phyloP scores from a whole-genome alignment of 1,140 invertebrate genomes.

The Ostrea denselamellosa region DNA sequence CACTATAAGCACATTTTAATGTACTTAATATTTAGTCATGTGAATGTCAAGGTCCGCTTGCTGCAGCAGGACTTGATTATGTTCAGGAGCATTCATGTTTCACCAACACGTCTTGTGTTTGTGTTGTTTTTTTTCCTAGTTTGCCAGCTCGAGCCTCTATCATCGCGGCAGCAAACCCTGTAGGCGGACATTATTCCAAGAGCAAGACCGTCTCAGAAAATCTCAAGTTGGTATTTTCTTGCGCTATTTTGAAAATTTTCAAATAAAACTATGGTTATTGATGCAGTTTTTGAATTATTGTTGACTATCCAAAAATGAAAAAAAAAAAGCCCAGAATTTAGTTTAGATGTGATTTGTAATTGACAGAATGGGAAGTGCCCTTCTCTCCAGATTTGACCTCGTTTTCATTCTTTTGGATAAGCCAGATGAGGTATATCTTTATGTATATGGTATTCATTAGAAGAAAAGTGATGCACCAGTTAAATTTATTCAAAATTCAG shows the following conservation, averaged over 20 bases:
- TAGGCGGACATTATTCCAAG: constrained; percentile 91
- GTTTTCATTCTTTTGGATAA: constrained; percentile 94
- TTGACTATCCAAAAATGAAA: too few species aligned
- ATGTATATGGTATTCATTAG: neutral
- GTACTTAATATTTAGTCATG: too few species aligned
- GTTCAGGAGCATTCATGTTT: too few species aligned
- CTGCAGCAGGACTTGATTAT: too few species aligned
- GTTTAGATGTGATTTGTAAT: neutral
- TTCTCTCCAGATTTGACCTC: constrained; percentile 95
- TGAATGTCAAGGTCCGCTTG: too few species aligned
- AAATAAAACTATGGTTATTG: too few species aligned
- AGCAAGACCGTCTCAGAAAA: constrained; percentile 94
- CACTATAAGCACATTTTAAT: too few species aligned
- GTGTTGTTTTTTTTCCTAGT: constrained; percentile 80
- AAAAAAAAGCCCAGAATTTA: too few species aligned
- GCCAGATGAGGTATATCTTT: constrained; percentile 84
- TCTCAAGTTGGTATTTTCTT: constrained; percentile 82
- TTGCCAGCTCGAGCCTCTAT: constrained; percentile 90
- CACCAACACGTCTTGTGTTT: neutral
- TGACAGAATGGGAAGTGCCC: constrained; percentile 85
- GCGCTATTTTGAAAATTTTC: neutral
- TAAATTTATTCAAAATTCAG: too few species aligned
- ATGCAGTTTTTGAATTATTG: too few species aligned
- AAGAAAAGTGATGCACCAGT: neutral
- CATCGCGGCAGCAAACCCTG: constrained; percentile 94